A percentile compares a stretch with the other conserved stretches of the same genome.
Evolutionary conservation across 2,797 vertebrate genomes (phyloP).

Genomic region (Gymnodraco acuticeps): DNA sequence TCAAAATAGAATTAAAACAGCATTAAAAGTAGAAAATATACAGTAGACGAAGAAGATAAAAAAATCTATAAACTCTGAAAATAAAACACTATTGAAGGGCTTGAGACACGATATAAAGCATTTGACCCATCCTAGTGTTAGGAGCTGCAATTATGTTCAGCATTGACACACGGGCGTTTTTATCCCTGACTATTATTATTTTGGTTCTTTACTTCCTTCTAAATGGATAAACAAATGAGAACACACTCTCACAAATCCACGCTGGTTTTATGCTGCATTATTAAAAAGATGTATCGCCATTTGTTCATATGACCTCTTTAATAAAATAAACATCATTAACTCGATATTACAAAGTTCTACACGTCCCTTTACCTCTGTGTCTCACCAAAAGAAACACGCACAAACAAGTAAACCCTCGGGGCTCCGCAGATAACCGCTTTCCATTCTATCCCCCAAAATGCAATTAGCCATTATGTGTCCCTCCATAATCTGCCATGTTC

Average conservation of each 20-base stretch:
- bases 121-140: no score
- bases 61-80: no score
- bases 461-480: slow-evolving; percentile 72
- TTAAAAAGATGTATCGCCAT: not conserved
- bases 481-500: slow-evolving; percentile 69
- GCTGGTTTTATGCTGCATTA: not conserved
- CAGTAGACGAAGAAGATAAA: no score
- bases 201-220: not conserved
- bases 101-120: no score
- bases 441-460: slow-evolving; percentile 55
- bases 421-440: slow-evolving; percentile 64
- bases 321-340: slow-evolving; percentile 13
- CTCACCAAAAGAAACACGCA: slow-evolving; percentile 9
- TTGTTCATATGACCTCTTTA: not conserved
- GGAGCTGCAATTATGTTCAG: no score
- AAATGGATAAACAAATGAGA: not conserved
- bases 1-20: no score
- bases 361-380: slow-evolving; percentile 28
- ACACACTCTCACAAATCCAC: not conserved
- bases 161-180: not conserved
- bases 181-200: not conserved
- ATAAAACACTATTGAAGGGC: no score
- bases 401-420: slow-evolving; percentile 54
- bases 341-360: slow-evolving; percentile 32
- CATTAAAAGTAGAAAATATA: no score